Evolutionary conservation across 2,797 vertebrate species (phyloP).

Genomic region (Tragopan temminckii): DNA sequence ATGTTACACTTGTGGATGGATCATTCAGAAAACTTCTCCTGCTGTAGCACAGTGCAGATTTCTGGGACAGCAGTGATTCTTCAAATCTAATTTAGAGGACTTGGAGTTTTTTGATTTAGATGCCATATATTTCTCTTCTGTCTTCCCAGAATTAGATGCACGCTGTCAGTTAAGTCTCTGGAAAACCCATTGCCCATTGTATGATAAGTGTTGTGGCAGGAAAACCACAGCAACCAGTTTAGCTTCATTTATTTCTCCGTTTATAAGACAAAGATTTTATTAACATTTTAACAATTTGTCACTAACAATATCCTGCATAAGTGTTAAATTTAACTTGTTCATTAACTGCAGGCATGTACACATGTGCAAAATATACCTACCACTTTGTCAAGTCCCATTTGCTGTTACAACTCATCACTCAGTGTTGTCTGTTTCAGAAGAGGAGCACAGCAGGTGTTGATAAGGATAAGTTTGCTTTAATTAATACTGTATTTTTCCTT

Average conservation of each 20-base stretch:
- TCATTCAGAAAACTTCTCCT: not conserved
- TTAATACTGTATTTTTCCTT: not conserved
- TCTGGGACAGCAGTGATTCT: not conserved
- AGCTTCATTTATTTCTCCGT: not conserved
- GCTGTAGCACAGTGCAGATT: not conserved
- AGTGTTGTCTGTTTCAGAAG: constrained; percentile 5
- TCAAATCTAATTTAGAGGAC: not conserved
- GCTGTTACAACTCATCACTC: constrained; percentile 19
- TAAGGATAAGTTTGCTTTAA: not conserved
- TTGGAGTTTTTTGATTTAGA: not conserved
- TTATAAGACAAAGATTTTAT: not conserved
- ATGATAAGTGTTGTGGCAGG: not conserved
- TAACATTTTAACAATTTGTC: not conserved
- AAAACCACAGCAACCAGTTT: not conserved
- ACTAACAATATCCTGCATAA: not conserved
- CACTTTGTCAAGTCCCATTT: constrained; percentile 21
- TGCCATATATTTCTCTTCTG: not conserved
- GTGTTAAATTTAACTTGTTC: not conserved
- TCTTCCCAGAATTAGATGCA: not conserved
- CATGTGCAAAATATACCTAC: not conserved
- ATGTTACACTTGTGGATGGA: not conserved
- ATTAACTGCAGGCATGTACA: not conserved
- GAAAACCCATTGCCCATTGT: not conserved
- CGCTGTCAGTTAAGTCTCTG: not conserved
- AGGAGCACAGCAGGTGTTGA: not conserved